Evolutionary conservation across 1,140 invertebrate species (phyloP).

Genomic region (Cydia splendana): DNA sequence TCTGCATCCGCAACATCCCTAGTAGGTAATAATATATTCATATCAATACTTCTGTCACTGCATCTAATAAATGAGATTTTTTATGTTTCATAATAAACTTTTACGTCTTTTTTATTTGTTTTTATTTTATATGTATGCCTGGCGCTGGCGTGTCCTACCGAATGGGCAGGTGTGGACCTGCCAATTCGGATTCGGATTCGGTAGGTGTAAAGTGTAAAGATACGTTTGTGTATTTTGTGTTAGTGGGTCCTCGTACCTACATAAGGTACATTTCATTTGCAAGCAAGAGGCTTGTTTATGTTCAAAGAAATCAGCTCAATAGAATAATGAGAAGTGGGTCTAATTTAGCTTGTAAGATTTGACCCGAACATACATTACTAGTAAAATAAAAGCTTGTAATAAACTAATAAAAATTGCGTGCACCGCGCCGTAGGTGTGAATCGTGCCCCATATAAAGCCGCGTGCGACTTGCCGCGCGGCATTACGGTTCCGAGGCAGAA

Average conservation of each 20-base stretch:
- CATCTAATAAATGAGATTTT: slow-evolving; percentile 15
- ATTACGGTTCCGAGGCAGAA: slow-evolving; percentile 50
- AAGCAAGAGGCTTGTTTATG: too few relatives aligned
- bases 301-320: too few relatives aligned
- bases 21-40: not conserved
- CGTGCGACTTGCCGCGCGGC: slow-evolving; percentile 43
- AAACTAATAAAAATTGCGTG: not conserved
- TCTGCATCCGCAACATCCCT: too few relatives aligned
- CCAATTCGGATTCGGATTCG: too few relatives aligned
- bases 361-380: too few relatives aligned
- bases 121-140: not conserved
- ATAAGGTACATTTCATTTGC: not conserved
- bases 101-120: not conserved
- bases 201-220: too few relatives aligned
- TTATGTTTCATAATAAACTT: slow-evolving; percentile 8
- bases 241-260: too few relatives aligned
- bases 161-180: too few relatives aligned
- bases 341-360: too few relatives aligned
- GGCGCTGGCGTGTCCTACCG: not conserved
- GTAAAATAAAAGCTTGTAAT: not conserved
- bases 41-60: slow-evolving; percentile 1
- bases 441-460: slow-evolving; percentile 55
- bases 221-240: not conserved
- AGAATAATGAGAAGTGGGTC: too few relatives aligned
- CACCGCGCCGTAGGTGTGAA: not conserved